phyloP scores from a whole-genome alignment of 1,140 invertebrate species.

The Drosophila seguyi region DNA sequence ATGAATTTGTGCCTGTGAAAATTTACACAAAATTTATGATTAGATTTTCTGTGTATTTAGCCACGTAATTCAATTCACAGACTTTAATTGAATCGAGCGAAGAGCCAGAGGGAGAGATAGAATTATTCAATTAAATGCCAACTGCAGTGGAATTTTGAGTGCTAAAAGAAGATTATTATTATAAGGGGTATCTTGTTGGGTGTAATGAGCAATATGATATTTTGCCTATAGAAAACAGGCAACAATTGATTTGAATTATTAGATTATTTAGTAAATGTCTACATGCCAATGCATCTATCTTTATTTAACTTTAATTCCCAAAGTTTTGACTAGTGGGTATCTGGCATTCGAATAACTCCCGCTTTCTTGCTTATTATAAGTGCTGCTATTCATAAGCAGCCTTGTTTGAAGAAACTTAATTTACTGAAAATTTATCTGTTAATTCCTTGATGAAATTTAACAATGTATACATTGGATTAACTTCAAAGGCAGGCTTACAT shows the following conservation, averaged over 20 bases:
- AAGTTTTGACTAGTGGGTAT: background rate
- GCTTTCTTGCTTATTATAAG: background rate
- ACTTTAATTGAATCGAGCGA: conserved; percentile 27
- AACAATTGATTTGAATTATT: background rate
- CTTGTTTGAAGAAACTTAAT: background rate
- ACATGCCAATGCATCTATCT: background rate
- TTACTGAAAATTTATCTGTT: background rate
- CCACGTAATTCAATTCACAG: conserved; percentile 33
- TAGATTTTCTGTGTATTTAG: conserved; percentile 42
- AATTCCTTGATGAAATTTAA: background rate
- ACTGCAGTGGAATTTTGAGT: background rate
- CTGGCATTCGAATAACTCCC: background rate
- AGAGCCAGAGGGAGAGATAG: background rate
- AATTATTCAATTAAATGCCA: conserved; percentile 36
- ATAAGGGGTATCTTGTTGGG: background rate
- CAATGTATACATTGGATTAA: background rate
- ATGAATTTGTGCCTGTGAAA: conserved; percentile 34
- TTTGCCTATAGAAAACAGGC: background rate
- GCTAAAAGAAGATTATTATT: conserved; percentile 12
- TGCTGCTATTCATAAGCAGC: background rate
- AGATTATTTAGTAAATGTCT: background rate
- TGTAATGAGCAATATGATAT: background rate
- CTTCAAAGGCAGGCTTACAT: background rate
- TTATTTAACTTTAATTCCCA: background rate
- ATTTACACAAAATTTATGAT: conserved; percentile 39